phyloP scores from a whole-genome alignment of 2,113 vertebrate species.

The Cryptomyrus ogoouensis region DNA sequence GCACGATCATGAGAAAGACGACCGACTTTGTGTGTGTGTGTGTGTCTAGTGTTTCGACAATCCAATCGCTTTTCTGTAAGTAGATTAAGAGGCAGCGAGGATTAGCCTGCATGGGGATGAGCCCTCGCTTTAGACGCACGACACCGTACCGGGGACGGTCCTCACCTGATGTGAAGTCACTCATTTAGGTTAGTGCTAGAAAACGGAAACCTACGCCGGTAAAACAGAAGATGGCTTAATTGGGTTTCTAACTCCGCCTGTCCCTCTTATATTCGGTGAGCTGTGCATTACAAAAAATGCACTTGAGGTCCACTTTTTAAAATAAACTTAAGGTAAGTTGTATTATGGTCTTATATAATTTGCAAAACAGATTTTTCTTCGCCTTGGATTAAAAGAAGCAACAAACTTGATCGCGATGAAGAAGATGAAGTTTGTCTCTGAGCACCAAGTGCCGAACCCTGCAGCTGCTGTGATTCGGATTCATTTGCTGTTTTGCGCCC shows the following conservation, averaged over 20 bases:
- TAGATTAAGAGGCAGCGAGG: neutral
- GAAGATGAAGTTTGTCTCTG: neutral
- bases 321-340: neutral
- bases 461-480: neutral
- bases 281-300: neutral
- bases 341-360: neutral
- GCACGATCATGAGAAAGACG: constrained; percentile 1
- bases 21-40: neutral
- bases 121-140: neutral
- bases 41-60: neutral
- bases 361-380: neutral
- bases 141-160: neutral
- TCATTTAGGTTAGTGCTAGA: neutral
- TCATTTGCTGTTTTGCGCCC: neutral
- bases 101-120: neutral
- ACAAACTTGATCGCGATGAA: neutral
- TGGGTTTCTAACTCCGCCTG: neutral
- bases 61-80: neutral
- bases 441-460: neutral
- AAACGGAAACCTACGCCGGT: neutral
- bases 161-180: neutral
- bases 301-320: neutral
- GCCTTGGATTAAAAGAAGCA: neutral
- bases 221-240: neutral
- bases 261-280: neutral